Evolutionary conservation across 2,888 invertebrate genomes (phyloP), one percentile per base, ranked within the genome.

Genomic region (Trissolcus brochymenae): DNA sequence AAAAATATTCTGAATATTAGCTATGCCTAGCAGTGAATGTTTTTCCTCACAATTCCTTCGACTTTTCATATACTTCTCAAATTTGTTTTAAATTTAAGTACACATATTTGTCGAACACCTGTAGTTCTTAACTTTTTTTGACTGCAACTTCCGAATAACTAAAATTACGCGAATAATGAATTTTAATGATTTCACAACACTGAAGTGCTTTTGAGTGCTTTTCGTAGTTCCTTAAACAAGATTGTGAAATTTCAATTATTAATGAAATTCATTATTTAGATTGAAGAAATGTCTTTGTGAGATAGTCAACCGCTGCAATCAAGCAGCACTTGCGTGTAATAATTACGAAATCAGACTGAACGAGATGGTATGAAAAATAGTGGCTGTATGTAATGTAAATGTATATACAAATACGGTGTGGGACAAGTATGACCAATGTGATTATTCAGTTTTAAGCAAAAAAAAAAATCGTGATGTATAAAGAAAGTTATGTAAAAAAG

Each of bases 401-500:
- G 59, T 77, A 60, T 59, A 73, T 68, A 68, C 16, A 60, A 59
- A 61, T 21, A 70, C 51, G 54, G 61, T 61, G 43, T 60, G 43
- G 61, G 64, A 61, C 19, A 29, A 62, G 46, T 61, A 51, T 76
- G 60, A 50, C 60, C 46, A 68, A 55, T 73, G 68, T 73, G 56
- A 74, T 70, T 74, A 70, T 50, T 19, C 57, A 57, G 19, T 70
- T 64, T 55, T 68, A 64, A 70, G 51, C 9, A 6, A 35, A 35
- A 51, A 73, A 78, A 60, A 51, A 73, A 78, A 60, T 16, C 46
- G 56, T 73, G 66, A 67, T 78, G 70, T 67, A 25, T 75, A 70
- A 57, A 65, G 57, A 70, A 71, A 71, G 75, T 78, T 78, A 72
- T 78, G 75, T 78, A 78, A 71, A 78, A 78, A 74, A 78, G 78